These are phyloP conservation scores for Ecliptopera silaceata DNA, from an alignment of 2,888 invertebrate species.

Conservation along the genomic window DNA sequence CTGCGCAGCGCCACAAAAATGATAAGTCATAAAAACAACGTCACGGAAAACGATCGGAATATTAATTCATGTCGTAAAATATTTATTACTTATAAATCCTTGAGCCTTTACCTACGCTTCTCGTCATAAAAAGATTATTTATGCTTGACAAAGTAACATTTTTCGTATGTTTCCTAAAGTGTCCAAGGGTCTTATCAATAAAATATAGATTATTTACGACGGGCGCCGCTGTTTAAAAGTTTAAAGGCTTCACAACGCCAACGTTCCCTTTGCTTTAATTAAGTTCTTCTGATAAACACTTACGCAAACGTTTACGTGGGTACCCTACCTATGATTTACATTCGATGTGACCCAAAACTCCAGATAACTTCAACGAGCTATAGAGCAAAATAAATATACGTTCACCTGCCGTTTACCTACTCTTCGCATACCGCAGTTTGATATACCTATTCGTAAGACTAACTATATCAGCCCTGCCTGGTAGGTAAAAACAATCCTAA, in stretches of 20 bases:
- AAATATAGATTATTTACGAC: conserved; percentile 76
- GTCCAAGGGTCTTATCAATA: conserved; percentile 75
- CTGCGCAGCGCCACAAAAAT: conserved; percentile 77
- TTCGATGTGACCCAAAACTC: conserved; percentile 45
- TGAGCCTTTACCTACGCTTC: conserved; percentile 82
- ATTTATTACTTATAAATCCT: conserved; percentile 83
- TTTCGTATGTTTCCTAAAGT: conserved; percentile 79
- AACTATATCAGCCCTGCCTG: background rate
- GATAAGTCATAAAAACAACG: conserved; percentile 82
- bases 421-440: background rate
- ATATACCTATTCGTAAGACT: background rate
- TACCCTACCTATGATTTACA: conserved; percentile 40
- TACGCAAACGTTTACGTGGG: conserved; percentile 35
- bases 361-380: conserved; percentile 43
- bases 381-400: conserved; percentile 38
- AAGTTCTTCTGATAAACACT: conserved; percentile 45
- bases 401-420: conserved; percentile 28
- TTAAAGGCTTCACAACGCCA: conserved; percentile 49
- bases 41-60: conserved; percentile 82
- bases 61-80: conserved; percentile 83
- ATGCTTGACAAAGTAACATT: conserved; percentile 81
- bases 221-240: conserved; percentile 62
- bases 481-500: too few relatives aligned
- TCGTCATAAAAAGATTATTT: conserved; percentile 83
- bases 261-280: conserved; percentile 51